phyloP scores from a whole-genome alignment of 2,797 vertebrate species.

The Staurois parvus region DNA sequence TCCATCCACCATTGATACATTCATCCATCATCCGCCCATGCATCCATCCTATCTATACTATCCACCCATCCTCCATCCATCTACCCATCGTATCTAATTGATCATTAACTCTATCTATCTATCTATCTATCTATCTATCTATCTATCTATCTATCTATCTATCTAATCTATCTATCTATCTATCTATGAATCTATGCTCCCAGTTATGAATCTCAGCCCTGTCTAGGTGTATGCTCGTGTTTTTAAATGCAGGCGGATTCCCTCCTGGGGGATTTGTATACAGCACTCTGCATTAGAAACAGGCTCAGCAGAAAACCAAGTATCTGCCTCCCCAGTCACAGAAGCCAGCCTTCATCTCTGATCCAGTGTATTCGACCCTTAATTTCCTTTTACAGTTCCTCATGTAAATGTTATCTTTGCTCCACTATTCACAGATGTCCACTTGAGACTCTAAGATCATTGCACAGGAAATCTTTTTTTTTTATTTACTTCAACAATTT shows the following conservation, averaged over 20 bases:
- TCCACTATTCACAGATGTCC: conserved; percentile 59
- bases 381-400: conserved; percentile 65
- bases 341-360: conserved; percentile 62
- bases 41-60: neutral
- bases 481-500: conserved; percentile 69
- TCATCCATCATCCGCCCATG: too few species aligned
- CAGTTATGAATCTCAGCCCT: neutral
- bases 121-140: conserved; percentile 41
- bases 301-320: conserved; percentile 44
- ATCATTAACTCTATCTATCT: conserved; percentile 7
- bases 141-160: conserved; percentile 2
- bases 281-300: conserved; percentile 54
- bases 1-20: too few species aligned
- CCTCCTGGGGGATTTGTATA: neutral
- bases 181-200: neutral
- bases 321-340: conserved; percentile 37
- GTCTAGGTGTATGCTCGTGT: neutral
- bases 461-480: conserved; percentile 52
- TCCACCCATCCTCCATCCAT: neutral
- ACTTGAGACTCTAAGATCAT: conserved; percentile 65
- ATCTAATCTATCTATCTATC: neutral
- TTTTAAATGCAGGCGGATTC: neutral
- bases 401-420: conserved; percentile 63
- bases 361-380: conserved; percentile 63
- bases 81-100: too few species aligned